Conservation (phyloP, 2,113 vertebrate species). For the Jacana jacana region DNA sequence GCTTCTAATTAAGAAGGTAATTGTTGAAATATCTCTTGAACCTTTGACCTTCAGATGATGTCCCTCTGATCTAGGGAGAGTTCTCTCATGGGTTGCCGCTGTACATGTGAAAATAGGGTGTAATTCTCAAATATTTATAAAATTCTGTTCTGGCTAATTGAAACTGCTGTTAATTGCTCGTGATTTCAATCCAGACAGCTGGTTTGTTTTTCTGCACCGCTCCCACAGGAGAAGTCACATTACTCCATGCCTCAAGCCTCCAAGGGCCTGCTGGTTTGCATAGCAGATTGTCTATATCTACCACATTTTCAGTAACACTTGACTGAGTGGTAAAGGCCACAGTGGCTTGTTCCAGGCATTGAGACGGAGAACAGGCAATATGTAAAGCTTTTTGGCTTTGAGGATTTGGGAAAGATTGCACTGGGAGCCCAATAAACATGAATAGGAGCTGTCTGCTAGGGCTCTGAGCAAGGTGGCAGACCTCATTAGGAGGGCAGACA, state of each 20-base stretch:
- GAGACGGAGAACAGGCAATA: neutral
- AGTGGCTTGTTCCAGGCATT: neutral
- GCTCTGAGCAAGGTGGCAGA: neutral
- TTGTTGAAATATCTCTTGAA: slow-evolving; percentile 14
- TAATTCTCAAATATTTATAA: slow-evolving; percentile 35
- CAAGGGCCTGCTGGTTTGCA: neutral
- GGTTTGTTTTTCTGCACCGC: neutral
- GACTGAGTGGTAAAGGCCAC: neutral
- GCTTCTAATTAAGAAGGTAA: slow-evolving; percentile 19
- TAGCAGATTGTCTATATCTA: neutral
- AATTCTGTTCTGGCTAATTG: slow-evolving; percentile 26
- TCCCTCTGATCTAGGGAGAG: neutral
- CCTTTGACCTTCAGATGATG: neutral
- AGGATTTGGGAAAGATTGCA: neutral
- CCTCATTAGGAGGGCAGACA: neutral
- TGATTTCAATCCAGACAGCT: slow-evolving; percentile 49
- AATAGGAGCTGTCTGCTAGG: neutral
- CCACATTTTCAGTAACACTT: neutral
- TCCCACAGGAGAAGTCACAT: slow-evolving; percentile 34
- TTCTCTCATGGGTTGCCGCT: neutral
- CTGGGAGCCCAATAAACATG: neutral
- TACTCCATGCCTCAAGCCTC: slow-evolving; percentile 5
- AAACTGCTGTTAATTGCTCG: slow-evolving; percentile 40
- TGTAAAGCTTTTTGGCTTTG: slow-evolving; percentile 2
- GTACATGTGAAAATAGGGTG: slow-evolving; percentile 1